phyloP scores from a whole-genome alignment of 2,797 vertebrate genomes.

The Chaunax sp. region DNA sequence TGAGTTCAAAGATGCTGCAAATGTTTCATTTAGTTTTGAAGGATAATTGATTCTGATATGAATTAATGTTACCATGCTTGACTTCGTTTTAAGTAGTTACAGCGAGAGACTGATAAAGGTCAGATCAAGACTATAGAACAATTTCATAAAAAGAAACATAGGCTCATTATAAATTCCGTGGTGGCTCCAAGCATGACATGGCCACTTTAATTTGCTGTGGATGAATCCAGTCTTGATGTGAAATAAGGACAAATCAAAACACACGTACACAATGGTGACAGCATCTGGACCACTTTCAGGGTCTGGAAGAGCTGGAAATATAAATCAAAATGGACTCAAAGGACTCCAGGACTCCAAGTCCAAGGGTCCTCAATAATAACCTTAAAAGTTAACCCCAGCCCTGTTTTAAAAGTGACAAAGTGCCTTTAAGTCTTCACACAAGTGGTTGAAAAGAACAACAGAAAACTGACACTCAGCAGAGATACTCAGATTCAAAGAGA shows the following conservation, averaged over 20 bases:
- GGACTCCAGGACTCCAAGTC: neutral
- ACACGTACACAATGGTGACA: constrained; percentile 51
- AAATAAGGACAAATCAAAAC: constrained; percentile 64
- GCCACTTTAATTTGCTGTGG: constrained; percentile 33
- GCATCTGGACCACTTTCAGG: constrained; percentile 43
- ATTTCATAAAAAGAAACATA: constrained; percentile 35
- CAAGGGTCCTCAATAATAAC: constrained; percentile 18
- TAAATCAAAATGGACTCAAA: constrained; percentile 47
- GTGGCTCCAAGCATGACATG: constrained; percentile 38
- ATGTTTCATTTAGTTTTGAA: constrained; percentile 52
- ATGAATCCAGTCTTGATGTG: constrained; percentile 34
- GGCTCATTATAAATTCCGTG: constrained; percentile 48
- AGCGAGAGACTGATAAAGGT: constrained; percentile 33
- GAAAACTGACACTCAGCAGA: constrained; percentile 55
- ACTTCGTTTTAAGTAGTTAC: constrained; percentile 49
- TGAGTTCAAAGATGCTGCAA: constrained; percentile 62
- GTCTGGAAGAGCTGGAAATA: constrained; percentile 23
- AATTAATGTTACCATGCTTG: constrained; percentile 55
- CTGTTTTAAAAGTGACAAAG: constrained; percentile 32
- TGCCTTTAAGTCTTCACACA: constrained; percentile 37
- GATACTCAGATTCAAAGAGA: constrained; percentile 55
- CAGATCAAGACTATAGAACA: constrained; percentile 54
- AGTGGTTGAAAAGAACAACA: constrained; percentile 53
- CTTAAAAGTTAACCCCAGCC: constrained; percentile 14
- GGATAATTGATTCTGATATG: constrained; percentile 43